Evolutionary conservation across 2,797 vertebrate genomes (phyloP).

Genomic region (Ibycter americanus): DNA sequence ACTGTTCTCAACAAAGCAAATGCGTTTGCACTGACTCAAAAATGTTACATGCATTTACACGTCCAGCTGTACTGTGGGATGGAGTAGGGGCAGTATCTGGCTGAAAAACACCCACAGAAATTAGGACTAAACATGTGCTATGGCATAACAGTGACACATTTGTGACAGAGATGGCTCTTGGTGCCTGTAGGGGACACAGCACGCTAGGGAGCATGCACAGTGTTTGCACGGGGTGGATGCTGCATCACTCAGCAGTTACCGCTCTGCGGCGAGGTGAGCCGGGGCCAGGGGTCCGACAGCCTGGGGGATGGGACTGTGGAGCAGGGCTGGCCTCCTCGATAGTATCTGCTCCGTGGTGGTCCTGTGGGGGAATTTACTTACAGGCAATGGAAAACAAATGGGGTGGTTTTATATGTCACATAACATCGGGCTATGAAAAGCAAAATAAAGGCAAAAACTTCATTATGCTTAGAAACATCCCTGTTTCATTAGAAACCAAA

Average conservation of each 20-base stretch:
- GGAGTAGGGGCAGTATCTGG: not conserved
- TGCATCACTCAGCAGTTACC: not conserved
- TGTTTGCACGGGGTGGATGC: not conserved
- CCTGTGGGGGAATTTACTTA: not conserved
- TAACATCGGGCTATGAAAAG: not conserved
- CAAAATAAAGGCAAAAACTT: constrained; percentile 48
- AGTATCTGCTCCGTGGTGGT: constrained; percentile 26
- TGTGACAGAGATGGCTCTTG: not conserved
- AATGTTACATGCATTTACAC: not conserved
- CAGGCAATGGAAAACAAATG: constrained; percentile 49
- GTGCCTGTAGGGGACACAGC: not conserved
- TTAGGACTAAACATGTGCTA: not conserved
- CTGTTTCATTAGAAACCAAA: constrained; percentile 38
- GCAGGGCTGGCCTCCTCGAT: not conserved
- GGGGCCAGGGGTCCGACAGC: not conserved
- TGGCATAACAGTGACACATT: not conserved
- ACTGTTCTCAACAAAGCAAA: not conserved
- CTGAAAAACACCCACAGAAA: not conserved
- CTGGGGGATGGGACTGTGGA: not conserved
- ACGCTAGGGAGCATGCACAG: not conserved
- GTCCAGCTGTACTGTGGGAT: not conserved
- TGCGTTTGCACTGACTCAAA: not conserved
- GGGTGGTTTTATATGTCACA: not conserved
- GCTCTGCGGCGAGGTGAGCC: not conserved
- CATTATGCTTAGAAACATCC: not conserved